phyloP scores from a whole-genome alignment of 2,797 vertebrate genomes.

The Rhinoraja longicauda region DNA sequence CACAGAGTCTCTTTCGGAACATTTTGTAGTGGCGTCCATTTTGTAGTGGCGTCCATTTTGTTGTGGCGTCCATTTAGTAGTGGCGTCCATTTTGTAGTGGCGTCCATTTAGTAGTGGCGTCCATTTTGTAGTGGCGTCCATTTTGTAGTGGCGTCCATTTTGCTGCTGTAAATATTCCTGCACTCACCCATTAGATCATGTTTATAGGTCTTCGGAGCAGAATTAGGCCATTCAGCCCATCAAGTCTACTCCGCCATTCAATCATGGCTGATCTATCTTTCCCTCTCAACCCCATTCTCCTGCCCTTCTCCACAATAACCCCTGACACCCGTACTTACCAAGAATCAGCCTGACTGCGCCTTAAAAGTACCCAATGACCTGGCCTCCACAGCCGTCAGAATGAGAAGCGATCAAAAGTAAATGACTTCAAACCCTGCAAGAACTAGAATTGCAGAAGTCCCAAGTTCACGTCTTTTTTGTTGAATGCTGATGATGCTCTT shows the following conservation, averaged over 20 bases:
- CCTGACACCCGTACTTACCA: too few species aligned
- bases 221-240: too few species aligned
- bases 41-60: background rate
- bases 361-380: too few species aligned
- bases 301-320: too few species aligned
- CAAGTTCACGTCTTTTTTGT: background rate
- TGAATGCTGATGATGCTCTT: constrained; percentile 17
- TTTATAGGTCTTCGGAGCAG: too few species aligned
- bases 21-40: background rate
- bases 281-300: too few species aligned
- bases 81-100: background rate
- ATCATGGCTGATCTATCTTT: too few species aligned
- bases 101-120: background rate
- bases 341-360: too few species aligned
- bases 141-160: background rate
- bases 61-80: too few species aligned
- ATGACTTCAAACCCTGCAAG: background rate
- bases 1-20: background rate
- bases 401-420: background rate
- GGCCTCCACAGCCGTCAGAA: background rate
- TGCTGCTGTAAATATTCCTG: background rate
- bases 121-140: background rate
- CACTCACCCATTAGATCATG: background rate
- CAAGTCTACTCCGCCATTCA: too few species aligned
- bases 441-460: background rate